A percentile compares a stretch with the other conserved stretches of the same genome.
These are phyloP conservation scores for Corticium candelabrum DNA, from an alignment of 37 sponge, comb jelly and placozoan genomes.

Conservation along the genomic window DNA sequence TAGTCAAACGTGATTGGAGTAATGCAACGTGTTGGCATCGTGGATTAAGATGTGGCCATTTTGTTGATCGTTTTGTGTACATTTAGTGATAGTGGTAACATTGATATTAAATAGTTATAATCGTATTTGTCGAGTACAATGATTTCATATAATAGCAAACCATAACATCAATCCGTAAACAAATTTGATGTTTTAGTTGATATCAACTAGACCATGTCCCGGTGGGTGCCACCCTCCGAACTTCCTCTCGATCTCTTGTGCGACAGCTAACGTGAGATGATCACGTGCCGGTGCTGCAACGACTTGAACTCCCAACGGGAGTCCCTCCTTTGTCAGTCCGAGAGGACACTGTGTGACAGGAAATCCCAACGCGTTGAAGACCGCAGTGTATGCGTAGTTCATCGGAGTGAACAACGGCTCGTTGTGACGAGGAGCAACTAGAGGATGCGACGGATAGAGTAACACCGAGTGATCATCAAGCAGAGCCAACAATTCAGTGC, in stretches of 20 bases:
- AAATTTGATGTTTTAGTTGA: too few relatives aligned
- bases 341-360: slow-evolving; percentile 58
- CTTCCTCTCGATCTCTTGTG: slow-evolving; percentile 16
- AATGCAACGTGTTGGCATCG: too few relatives aligned
- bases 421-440: slow-evolving; percentile 32
- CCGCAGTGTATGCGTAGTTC: slow-evolving; percentile 45
- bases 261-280: slow-evolving; percentile 28
- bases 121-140: too few relatives aligned
- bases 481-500: slow-evolving; percentile 20
- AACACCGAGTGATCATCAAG: slow-evolving; percentile 41
- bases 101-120: too few relatives aligned
- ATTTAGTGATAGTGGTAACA: too few relatives aligned
- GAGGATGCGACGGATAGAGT: slow-evolving; percentile 48
- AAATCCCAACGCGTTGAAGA: slow-evolving; percentile 44
- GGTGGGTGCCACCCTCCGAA: slow-evolving; percentile 29
- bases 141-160: too few relatives aligned
- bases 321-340: slow-evolving; percentile 42
- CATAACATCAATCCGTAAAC: too few relatives aligned
- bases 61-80: too few relatives aligned
- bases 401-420: slow-evolving; percentile 17
- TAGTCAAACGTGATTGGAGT: too few relatives aligned
- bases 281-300: slow-evolving; percentile 21
- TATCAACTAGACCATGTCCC: too few relatives aligned
- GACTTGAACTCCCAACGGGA: slow-evolving; percentile 59
- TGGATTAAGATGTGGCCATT: too few relatives aligned